Evolutionary conservation across 2,113 vertebrate species (phyloP), one percentile per base, ranked within the genome.

Genomic region (Crotophaga sulcirostris): DNA sequence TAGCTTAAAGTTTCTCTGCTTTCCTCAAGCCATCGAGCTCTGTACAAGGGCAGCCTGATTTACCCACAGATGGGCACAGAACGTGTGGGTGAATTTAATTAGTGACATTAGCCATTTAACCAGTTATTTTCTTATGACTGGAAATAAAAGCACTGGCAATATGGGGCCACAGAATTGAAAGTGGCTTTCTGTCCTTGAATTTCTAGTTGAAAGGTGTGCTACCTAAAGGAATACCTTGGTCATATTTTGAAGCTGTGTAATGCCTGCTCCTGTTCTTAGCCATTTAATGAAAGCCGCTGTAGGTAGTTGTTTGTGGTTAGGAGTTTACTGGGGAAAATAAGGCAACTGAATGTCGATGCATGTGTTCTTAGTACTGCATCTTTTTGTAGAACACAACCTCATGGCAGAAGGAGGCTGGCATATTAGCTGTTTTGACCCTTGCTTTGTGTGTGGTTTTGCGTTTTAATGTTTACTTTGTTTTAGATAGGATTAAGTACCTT

Each of bases 191-290:
- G 26, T 38, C 24, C 20, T 72, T 63, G 28, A n/a, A 23, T 31
- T 75, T 64, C 28, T 73, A 20, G 10, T 42, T 24, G 66, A 33
- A 75, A 82, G 29, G 24, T 40, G 15, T 38, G 42, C 55, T 93
- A 1, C 26, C 59, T 77, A 2, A 66, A 62, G 19, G 10, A 31
- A 44, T 8, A 7, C 19, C n/a, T 81, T 11, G 1, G 34, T n/a
- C 0, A 0, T n/a, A 3, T n/a, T 89, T 69, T 31, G 31, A 34
- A 88, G 25, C 17, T 2, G 0, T 16, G 16, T 24, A 23, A 38
- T 26, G 54, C 40, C 12, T 3, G 2, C 9, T 4, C 7, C 8
- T 26, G 18, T 4, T 80, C 81, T 77, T 36, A 42, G 21, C 36
- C 5, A 1, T 34, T 38, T n/a, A 25, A 19, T 49, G 49, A 13